A percentile compares a stretch with the other conserved stretches of the same genome.
These are phyloP conservation scores for Lycaena phlaeas DNA, from an alignment of 2,888 invertebrate species.

Conservation along the genomic window DNA sequence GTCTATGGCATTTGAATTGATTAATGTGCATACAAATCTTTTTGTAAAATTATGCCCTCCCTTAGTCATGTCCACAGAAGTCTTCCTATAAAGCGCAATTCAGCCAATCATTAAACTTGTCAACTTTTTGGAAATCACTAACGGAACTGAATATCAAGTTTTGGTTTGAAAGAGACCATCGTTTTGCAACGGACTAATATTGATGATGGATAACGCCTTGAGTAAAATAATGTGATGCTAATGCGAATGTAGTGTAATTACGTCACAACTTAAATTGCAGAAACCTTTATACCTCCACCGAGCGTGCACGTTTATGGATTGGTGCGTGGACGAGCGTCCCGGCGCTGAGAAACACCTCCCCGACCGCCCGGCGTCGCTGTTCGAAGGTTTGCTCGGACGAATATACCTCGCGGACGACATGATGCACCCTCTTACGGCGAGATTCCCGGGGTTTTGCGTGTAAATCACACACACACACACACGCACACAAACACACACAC, in stretches of 20 bases:
- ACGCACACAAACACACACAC: neutral
- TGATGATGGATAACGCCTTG: no score
- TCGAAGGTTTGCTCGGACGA: conserved; percentile 86
- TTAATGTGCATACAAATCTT: no score
- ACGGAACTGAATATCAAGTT: neutral
- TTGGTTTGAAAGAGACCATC: no score
- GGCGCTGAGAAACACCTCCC: conserved; percentile 80
- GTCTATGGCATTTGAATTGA: no score
- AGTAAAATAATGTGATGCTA: no score
- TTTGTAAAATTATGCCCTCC: no score
- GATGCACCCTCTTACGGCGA: conserved; percentile 74
- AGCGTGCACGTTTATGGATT: conserved; percentile 85
- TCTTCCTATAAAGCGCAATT: no score
- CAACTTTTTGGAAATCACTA: neutral
- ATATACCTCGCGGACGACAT: conserved; percentile 83
- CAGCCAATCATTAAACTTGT: no score
- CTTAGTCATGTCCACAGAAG: no score
- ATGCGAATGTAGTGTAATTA: no score
- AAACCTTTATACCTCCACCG: conserved; percentile 81
- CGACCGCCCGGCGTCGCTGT: conserved; percentile 87
- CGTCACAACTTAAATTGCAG: no score
- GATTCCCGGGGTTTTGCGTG: conserved; percentile 81
- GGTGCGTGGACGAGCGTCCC: conserved; percentile 81
- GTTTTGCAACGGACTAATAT: no score
- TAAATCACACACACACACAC: conserved; percentile 24